Base-by-base conservation (phyloP, 2,888 invertebrate species). In the Watsonalla cultraria region DNA sequence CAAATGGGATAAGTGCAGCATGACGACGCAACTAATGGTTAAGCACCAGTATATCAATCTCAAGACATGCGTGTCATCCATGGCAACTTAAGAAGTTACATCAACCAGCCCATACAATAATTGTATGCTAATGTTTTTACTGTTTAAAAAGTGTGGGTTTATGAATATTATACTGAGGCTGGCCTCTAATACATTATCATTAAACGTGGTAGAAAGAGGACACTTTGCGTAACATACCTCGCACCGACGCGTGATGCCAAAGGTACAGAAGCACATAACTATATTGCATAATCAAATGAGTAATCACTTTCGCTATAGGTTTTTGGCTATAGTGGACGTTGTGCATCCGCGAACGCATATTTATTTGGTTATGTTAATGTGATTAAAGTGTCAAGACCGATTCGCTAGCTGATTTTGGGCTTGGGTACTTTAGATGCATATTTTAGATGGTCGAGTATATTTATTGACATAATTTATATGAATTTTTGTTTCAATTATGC, bases 221-320 rank as follows among this genome's bases (percentile, higher is more conserved):
- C 45, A 46, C 49, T 45, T 48, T 35, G 46, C 46, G 51, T 48
- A 46, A 53, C 48, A 14, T 50, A 56, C 24, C 24, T 24, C 24
- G 46, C 5, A 11, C 11, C 42, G 42, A 42, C 11, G 42, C 11
- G 42, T 42, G 42, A 42, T 11, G 33, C 46, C 47, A 24, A 48
- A 39, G 51, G 42, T 47, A 49, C 24, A 35, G 14, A 13, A 46
- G 7, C 46, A 51, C 42, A 55, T 45, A 47, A 47, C 45, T 35
- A 46, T 45, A 35, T 53, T 53, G 35, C 45, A 45, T 51, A 55
- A 53, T 11, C 49, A 37, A 39, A 49, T 47, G 48, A 54, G 57
- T 54, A 54, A 53, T 35, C 55, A 57, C 60, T 61, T 61, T 61
- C 60, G 51, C 60, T 61, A 53, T 42, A 11, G 11, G 42, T 42